Percentiles rank a stretch among this genome's conserved stretches.
Conservation (phyloP, 2,113 vertebrate genomes). For the Lophotis ruficrista region DNA sequence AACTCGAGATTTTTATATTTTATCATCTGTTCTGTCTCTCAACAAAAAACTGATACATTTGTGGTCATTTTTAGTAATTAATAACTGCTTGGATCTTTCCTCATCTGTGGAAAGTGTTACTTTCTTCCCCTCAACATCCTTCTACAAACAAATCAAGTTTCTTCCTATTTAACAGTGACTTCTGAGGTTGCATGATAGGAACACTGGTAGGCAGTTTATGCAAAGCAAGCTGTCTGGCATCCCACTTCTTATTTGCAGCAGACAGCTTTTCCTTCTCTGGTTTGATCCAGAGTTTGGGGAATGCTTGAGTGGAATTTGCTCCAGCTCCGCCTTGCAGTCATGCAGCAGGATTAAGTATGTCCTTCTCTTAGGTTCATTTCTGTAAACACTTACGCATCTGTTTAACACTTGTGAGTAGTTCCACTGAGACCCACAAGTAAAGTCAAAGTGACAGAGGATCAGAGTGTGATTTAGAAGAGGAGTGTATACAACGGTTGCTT, state of each 20-base stretch:
- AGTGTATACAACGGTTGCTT: neutral
- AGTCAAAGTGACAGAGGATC: neutral
- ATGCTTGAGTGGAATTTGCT: slow-evolving; percentile 13
- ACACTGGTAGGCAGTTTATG: neutral
- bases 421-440: neutral
- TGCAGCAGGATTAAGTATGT: neutral
- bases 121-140: neutral
- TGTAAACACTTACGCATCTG: slow-evolving; percentile 11
- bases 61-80: neutral
- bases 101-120: neutral
- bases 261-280: neutral
- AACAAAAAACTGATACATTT: neutral
- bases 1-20: neutral
- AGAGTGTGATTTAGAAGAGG: neutral
- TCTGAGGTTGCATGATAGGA: neutral
- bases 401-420: slow-evolving; percentile 27
- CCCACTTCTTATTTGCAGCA: neutral
- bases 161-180: neutral
- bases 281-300: neutral
- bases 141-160: neutral
- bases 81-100: neutral
- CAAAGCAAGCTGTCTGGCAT: neutral
- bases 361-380: neutral
- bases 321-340: neutral
- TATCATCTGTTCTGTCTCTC: neutral